Evolutionary conservation across 2,888 invertebrate genomes (phyloP), one percentile per base, ranked within the genome.

Genomic region (Lepidochrysops patricia): DNA sequence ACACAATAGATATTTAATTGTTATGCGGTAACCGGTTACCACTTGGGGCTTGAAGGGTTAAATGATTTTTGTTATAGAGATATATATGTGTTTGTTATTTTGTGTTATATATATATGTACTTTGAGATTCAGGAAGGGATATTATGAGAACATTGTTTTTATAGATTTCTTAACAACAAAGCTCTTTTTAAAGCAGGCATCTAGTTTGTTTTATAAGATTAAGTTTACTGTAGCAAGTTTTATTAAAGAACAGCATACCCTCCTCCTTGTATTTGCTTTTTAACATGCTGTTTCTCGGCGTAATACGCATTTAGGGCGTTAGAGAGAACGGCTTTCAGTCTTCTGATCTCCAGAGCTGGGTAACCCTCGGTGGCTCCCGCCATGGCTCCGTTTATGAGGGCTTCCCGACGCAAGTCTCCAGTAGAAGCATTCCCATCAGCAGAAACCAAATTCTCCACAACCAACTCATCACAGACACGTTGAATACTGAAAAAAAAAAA

Each of bases 221-320:
- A n/a, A n/a, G n/a, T n/a, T n/a, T n/a, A n/a, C n/a, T n/a, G n/a
- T n/a, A n/a, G n/a, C n/a, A 48, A 9, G n/a, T n/a, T 26, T 12
- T 29, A 29, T 13, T 27, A 4, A 15, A 29, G 12, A 9, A 3
- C 0, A 1, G 78, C 85, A 87, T 76, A 94, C 92, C 96, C 96
- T 70, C 96, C 96, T 29, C 94, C 93, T 75, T 96, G 96, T 37
- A 98, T 93, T 73, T 95, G 96, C 73, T 96, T 97, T 82, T 99
- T 99, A 69, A 97, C 95, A 81, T 99, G 99, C 70, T 96, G 96
- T 78, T 97, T 97, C 29, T 95, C 94, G 48, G 95, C 94, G 76
- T 99, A 99, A 79, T 97, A 99, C 61, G 93, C 91, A 61, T 94
- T 94, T 35, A 99, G 87, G 63, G 96, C 93, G 6, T 90, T 82